Evolutionary conservation across 2,797 vertebrate genomes (phyloP).

Genomic region (Triplophysa bombifrons): DNA sequence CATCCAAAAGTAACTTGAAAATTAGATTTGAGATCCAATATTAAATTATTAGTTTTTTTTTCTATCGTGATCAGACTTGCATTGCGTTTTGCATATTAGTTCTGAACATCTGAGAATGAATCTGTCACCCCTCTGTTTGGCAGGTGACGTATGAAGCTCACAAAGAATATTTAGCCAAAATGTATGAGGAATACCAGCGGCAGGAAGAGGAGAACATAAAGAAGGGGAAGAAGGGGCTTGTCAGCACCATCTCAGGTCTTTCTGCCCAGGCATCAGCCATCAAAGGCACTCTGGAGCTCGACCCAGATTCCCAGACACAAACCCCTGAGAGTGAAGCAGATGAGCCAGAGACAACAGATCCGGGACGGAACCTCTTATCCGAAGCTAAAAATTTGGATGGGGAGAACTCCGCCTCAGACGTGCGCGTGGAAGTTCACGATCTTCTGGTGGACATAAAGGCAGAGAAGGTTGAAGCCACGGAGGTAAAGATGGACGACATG

Average conservation of each 20-base stretch:
- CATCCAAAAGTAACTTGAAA: too few species aligned
- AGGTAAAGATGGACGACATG: slow-evolving; percentile 96
- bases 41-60: background rate
- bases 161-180: slow-evolving; percentile 91
- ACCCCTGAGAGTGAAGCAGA: slow-evolving; percentile 97
- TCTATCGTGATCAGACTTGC: background rate
- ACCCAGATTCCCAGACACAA: slow-evolving; percentile 93
- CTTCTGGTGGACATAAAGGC: slow-evolving; percentile 97
- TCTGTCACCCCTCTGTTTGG: background rate
- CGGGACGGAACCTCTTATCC: slow-evolving; percentile 79
- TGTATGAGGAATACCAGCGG: slow-evolving; percentile 99
- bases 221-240: slow-evolving; percentile 96
- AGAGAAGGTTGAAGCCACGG: slow-evolving; percentile 96
- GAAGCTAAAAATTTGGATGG: slow-evolving; percentile 75
- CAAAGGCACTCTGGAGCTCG: slow-evolving; percentile 91
- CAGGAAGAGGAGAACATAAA: slow-evolving; percentile 99
- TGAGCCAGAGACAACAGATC: slow-evolving; percentile 87
- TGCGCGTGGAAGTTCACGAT: slow-evolving; percentile 94
- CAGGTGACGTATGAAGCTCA: slow-evolving; percentile 84
- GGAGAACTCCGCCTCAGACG: slow-evolving; percentile 67
- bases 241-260: slow-evolving; percentile 98
- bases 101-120: background rate
- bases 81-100: background rate
- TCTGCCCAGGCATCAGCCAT: slow-evolving; percentile 88
- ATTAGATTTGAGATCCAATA: too few species aligned